These are phyloP conservation scores for Xylota sylvarum DNA, from an alignment of 2,888 invertebrate species.

Conservation along the genomic window DNA sequence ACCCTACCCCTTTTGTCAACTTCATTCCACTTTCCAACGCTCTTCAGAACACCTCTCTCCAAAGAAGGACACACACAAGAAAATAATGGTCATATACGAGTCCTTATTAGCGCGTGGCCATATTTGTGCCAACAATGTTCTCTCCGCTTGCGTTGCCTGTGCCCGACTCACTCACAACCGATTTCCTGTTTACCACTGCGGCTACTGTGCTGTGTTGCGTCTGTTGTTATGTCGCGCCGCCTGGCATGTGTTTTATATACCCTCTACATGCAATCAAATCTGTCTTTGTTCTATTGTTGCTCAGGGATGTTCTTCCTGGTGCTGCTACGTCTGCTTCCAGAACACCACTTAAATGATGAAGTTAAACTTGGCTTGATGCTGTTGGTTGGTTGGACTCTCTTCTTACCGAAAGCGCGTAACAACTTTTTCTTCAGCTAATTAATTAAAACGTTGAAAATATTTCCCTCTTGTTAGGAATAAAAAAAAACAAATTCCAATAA, in stretches of 20 bases:
- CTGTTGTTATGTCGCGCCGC: slow-evolving; percentile 52
- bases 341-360: slow-evolving; percentile 8
- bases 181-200: slow-evolving; percentile 64
- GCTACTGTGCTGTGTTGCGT: slow-evolving; percentile 18
- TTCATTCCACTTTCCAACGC: slow-evolving; percentile 71
- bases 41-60: slow-evolving; percentile 68
- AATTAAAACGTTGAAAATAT: slow-evolving; percentile 61
- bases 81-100: slow-evolving; percentile 79
- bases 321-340: background rate
- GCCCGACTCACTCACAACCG: slow-evolving; percentile 45
- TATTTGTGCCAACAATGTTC: slow-evolving; percentile 72
- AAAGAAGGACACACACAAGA: slow-evolving; percentile 57
- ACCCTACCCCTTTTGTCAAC: slow-evolving; percentile 55
- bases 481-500: slow-evolving; percentile 57
- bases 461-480: slow-evolving; percentile 20
- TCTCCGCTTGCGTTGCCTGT: slow-evolving; percentile 6
- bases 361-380: slow-evolving; percentile 12
- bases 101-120: slow-evolving; percentile 82
- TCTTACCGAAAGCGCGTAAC: slow-evolving; percentile 27
- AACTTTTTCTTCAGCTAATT: slow-evolving; percentile 55
- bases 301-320: slow-evolving; percentile 28
- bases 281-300: slow-evolving; percentile 71
- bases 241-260: slow-evolving; percentile 56
- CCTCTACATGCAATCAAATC: slow-evolving; percentile 53
- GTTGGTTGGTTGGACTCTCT: slow-evolving; percentile 12